Base-by-base conservation (phyloP, 2,888 invertebrate species). In the Mimachlamys varia region DNA sequence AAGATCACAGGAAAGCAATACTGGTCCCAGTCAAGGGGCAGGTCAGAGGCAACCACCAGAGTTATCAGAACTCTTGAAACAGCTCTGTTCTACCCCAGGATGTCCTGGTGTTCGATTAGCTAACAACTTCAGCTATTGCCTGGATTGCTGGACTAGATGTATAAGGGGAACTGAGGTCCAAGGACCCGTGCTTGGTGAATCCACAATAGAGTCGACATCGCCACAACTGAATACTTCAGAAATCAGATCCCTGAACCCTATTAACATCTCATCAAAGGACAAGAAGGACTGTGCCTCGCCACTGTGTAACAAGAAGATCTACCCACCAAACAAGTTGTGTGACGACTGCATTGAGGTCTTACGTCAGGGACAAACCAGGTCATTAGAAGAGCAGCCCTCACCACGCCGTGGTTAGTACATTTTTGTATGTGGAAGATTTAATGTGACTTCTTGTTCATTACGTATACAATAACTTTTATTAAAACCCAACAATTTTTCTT, bases 281-380 rank as follows among this genome's bases (percentile, higher is more conserved):
- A 94, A 94, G 53, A 90, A 91, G 0, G 92, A 93, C 87, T 95
- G 95, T 93, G 94, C 92, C 4, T 94, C 94, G 13, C 93, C 94
- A 7, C 58, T 91, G 50, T 95, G 95, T 92, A 88, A 93, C 0
- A 91, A 89, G 17, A 91, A 94, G 89, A 93, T 94, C 22, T 93
- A 93, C 55, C 94, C 94, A 33, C 94, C 94, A 13, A 92, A 93
- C 33, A 92, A 93, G 44, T 93, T 95, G n/a, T 95, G 95, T 92
- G 93, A 93, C 7, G 90, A 90, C 4, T 95, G 95, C 89, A 91
- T 88, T 13, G 91, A 89, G 50, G 93, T 93, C n/a, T 92, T 95
- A 49, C 90, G 93, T 76, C 76, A 76, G 76, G 76, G 76, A 12
- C 76, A 76, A 10, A 33, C 76, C 13, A 0, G 76, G 15, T 76